Evolutionary conservation across 2,797 vertebrate species (phyloP).

Genomic region (Cyclopterus lumpus): DNA sequence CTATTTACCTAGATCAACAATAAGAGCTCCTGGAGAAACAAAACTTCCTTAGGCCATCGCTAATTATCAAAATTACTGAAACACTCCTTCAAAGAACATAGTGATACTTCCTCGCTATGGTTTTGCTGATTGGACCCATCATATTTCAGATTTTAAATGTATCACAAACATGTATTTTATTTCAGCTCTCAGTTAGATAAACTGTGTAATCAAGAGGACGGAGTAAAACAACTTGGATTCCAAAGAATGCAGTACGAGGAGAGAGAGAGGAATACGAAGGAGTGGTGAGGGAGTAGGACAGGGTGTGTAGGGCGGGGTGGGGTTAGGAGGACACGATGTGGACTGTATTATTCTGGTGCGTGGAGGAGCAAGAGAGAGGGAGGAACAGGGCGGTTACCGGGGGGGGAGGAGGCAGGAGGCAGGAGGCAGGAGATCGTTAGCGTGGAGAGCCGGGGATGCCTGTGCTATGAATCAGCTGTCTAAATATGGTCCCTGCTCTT

Average conservation of each 20-base stretch:
- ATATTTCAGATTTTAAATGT: neutral
- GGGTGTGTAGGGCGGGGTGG: constrained; percentile 18
- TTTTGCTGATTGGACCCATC: neutral
- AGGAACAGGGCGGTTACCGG: constrained; percentile 45
- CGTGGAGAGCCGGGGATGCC: constrained; percentile 69
- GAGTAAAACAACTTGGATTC: neutral
- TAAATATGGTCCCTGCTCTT: constrained; percentile 74
- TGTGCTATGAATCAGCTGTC: constrained; percentile 81
- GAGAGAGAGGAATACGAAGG: too few species aligned
- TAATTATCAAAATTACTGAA: neutral
- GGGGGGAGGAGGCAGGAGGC: constrained; percentile 49
- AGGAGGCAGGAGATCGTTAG: constrained; percentile 52
- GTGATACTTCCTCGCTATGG: neutral
- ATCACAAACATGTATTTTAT: neutral
- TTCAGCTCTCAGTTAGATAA: neutral
- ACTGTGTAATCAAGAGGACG: neutral
- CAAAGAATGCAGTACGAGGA: neutral
- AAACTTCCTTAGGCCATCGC: neutral
- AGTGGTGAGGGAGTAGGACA: constrained; percentile 11
- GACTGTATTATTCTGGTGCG: constrained; percentile 46
- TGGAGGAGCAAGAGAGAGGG: constrained; percentile 46
- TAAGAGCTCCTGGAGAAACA: neutral
- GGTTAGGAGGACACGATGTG: constrained; percentile 40
- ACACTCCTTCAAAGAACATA: neutral
- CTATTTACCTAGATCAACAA: neutral